phyloP scores from a whole-genome alignment of 2,888 invertebrate species.

The Leptinotarsa tumamoca region DNA sequence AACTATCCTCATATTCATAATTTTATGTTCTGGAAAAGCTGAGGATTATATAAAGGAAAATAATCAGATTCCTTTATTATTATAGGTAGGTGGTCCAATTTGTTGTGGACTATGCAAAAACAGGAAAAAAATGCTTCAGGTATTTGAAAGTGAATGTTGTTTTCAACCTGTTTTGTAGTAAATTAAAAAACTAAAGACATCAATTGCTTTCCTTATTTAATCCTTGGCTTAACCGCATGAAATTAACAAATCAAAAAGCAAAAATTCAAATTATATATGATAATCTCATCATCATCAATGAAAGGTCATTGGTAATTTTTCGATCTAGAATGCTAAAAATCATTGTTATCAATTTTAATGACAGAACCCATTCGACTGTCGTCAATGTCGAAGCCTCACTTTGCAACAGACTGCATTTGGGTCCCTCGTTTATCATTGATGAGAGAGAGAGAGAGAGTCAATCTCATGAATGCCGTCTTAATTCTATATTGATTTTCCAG shows the following conservation, averaged over 20 bases:
- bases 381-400: too few relatives aligned
- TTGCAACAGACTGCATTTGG: too few relatives aligned
- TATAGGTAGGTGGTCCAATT: constrained; percentile 51
- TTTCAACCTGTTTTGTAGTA: constrained; percentile 29
- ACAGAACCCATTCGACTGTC: too few relatives aligned
- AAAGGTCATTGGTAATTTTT: background rate
- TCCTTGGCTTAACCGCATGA: constrained; percentile 42
- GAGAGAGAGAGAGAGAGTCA: too few relatives aligned
- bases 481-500: too few relatives aligned
- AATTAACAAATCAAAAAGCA: constrained; percentile 25
- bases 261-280: constrained; percentile 6
- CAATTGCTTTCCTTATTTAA: constrained; percentile 29
- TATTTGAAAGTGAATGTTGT: constrained; percentile 44
- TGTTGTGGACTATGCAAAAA: constrained; percentile 55
- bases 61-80: constrained; percentile 37
- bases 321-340: too few relatives aligned
- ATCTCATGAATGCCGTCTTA: too few relatives aligned
- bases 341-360: background rate
- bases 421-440: too few relatives aligned
- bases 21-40: constrained; percentile 9
- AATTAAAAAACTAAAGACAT: constrained; percentile 22
- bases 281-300: background rate
- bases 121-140: constrained; percentile 54
- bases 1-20: background rate
- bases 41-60: constrained; percentile 36